Evolutionary conservation across 1,140 invertebrate genomes (phyloP).

Genomic region (Drosophila willistoni): DNA sequence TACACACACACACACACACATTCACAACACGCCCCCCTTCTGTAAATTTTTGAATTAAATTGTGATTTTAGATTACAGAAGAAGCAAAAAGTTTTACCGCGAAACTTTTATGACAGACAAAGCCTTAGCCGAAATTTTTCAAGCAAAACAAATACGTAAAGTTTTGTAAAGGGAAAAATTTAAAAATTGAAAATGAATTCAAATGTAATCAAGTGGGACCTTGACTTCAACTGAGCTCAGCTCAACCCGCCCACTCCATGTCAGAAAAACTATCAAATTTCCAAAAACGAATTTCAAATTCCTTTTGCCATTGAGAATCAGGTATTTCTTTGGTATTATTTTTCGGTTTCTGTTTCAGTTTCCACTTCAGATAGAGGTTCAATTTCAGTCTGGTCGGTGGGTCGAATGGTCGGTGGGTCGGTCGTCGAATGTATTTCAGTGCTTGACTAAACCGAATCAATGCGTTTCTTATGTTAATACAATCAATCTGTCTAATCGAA

Average conservation of each 20-base stretch:
- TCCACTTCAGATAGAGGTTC: not conserved
- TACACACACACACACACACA: too few relatives aligned
- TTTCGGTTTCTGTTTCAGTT: not conserved
- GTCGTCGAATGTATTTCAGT: slow-evolving; percentile 34
- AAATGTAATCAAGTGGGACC: slow-evolving; percentile 15
- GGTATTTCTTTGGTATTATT: slow-evolving; percentile 2
- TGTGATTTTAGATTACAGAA: slow-evolving; percentile 16
- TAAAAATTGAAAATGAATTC: slow-evolving; percentile 12
- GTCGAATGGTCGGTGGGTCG: not conserved
- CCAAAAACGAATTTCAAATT: slow-evolving; percentile 8
- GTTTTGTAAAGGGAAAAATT: not conserved
- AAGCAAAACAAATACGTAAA: slow-evolving; percentile 5
- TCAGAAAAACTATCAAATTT: slow-evolving; percentile 1
- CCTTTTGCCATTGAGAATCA: slow-evolving; percentile 4
- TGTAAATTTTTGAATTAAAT: slow-evolving; percentile 14
- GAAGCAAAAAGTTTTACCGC: slow-evolving; percentile 13
- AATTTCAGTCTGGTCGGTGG: not conserved
- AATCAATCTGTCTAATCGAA: slow-evolving; percentile 79
- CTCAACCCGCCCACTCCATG: not conserved
- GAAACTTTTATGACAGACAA: slow-evolving; percentile 20
- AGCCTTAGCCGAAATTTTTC: not conserved
- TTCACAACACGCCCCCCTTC: not conserved
- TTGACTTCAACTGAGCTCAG: too few relatives aligned
- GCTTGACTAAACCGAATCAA: slow-evolving; percentile 72
- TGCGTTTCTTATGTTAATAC: slow-evolving; percentile 75